A percentile compares a stretch with the other conserved stretches of the same genome.
Conservation (phyloP, 2,113 vertebrate genomes). For the Xiphophorus maculatus region DNA sequence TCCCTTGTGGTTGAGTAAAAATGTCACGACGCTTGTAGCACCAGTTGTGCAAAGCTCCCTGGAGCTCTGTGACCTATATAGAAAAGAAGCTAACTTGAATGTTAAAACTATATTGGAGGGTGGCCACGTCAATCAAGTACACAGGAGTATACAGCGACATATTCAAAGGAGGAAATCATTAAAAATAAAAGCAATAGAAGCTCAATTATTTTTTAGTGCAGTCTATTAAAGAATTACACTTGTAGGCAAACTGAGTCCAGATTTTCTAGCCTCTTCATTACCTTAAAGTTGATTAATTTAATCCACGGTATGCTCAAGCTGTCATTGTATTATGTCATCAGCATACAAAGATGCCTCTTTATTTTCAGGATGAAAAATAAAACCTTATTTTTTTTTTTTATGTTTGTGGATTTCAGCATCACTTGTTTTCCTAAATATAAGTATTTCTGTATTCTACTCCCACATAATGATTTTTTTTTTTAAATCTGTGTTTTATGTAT, state of each 20-base stretch:
- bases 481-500: no score
- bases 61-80: conserved; percentile 63
- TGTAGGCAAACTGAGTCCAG: not conserved
- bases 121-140: conserved; percentile 44
- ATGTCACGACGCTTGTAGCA: conserved; percentile 58
- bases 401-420: no score
- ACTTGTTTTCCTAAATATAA: no score
- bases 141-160: not conserved
- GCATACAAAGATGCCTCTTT: no score
- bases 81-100: conserved; percentile 55
- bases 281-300: no score
- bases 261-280: no score
- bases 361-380: no score
- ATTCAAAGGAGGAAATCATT: not conserved
- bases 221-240: not conserved
- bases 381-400: no score
- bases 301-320: no score
- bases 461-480: no score
- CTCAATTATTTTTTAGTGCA: not conserved
- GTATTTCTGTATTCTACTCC: no score
- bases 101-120: conserved; percentile 40
- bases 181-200: not conserved
- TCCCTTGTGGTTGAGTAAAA: conserved; percentile 52
- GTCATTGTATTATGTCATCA: no score
- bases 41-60: conserved; percentile 46